Evolutionary conservation across 2,888 invertebrate genomes (phyloP).

Genomic region (Pycnomerus fuliginosus): DNA sequence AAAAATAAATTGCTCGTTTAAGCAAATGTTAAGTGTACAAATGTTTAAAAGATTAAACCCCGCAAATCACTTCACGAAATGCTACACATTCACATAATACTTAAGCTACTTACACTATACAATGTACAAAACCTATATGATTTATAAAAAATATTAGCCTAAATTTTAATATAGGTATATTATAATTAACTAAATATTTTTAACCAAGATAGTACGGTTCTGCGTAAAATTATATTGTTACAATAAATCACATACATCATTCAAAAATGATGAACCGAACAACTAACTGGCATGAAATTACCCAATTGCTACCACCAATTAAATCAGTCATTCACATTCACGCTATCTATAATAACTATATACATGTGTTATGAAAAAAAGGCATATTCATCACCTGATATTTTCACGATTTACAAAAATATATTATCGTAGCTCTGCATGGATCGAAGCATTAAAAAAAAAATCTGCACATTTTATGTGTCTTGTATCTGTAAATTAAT

Average conservation of each 20-base stretch:
- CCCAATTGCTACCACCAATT: slow-evolving; percentile 44
- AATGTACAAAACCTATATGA: slow-evolving; percentile 53
- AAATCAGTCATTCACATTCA: slow-evolving; percentile 35
- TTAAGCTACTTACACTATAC: slow-evolving; percentile 47
- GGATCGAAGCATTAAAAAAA: slow-evolving; percentile 24
- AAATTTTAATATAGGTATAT: slow-evolving; percentile 13
- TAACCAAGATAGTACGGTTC: slow-evolving; percentile 23
- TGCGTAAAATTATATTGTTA: slow-evolving; percentile 25
- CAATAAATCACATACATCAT: slow-evolving; percentile 35
- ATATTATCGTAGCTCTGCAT: slow-evolving; percentile 33
- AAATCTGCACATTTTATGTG: slow-evolving; percentile 19
- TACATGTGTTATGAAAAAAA: slow-evolving; percentile 44
- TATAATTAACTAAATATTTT: slow-evolving; percentile 18
- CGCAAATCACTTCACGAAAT: slow-evolving; percentile 39
- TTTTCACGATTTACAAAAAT: slow-evolving; percentile 42
- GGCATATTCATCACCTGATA: slow-evolving; percentile 53
- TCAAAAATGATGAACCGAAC: slow-evolving; percentile 30
- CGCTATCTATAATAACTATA: slow-evolving; percentile 41
- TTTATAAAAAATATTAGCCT: slow-evolving; percentile 52
- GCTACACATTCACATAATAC: slow-evolving; percentile 34
- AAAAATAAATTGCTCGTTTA: slow-evolving; percentile 33
- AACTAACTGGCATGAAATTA: slow-evolving; percentile 31
- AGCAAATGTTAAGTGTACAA: slow-evolving; percentile 31
- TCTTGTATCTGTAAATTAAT: no score
- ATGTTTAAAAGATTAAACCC: slow-evolving; percentile 35